Evolutionary conservation across 1,140 invertebrate species (phyloP), one percentile per base, ranked within the genome.

Genomic region (Battus philenor): DNA sequence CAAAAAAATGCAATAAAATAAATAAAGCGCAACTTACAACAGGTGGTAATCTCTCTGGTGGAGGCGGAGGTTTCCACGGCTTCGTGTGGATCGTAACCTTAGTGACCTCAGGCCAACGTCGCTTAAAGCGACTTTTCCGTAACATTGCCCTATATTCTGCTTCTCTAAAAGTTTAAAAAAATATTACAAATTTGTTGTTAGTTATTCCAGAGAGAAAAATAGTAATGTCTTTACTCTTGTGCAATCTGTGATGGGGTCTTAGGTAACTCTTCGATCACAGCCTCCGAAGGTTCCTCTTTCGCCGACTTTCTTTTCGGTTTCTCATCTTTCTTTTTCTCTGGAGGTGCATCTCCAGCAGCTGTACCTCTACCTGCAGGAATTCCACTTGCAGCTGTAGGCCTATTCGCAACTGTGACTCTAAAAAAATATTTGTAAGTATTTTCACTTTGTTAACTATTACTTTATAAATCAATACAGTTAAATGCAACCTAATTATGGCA

Each of bases 81-180:
- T 50, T 47, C 0, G 68, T 74, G 4, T 22, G 33, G 5, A 82
- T 56, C 30, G 55, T 53, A 5, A 65, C 60, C 43, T 73, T 78
- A 0, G 59, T 68, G 7, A 82, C 46, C 38, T 76, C 68, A 0
- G 78, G 76, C 76, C 78, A 80, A 1, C 58, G 51, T 0, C 63
- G 24, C 18, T 74, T 82, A 48, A 79, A 82, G 4, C 67, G 45
- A 8, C 52, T 45, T 13, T 56, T 66, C 1, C 77, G 57, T 7
- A 68, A 7, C 36, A 63, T 29, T 0, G 77, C 63, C 32, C 68
- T 48, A 13, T 68, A 56, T 15, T 68, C 70, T 0, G 66, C 66
- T 36, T 80, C 71, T 11, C 76, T 80, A 31, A 4, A 13, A 54
- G 53, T 31, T 44, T 36, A 18, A 22, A 34, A 27, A 45, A 13